A percentile compares a stretch with the other conserved stretches of the same genome.
Conservation (phyloP, 2,113 vertebrate genomes). For the Ammodytes marinus region DNA sequence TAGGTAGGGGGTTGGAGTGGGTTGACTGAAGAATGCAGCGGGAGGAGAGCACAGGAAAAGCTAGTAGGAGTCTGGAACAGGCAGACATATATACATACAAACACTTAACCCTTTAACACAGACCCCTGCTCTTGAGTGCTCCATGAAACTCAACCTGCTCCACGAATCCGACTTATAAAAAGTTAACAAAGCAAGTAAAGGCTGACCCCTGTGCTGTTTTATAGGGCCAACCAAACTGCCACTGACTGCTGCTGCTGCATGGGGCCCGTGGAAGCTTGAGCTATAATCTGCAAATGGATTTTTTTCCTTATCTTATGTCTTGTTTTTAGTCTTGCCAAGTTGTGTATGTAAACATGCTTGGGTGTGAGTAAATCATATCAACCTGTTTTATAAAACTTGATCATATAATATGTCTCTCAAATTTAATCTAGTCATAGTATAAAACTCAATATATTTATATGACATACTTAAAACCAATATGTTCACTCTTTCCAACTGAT, state of each 20-base stretch:
- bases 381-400: no score
- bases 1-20: not conserved
- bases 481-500: not conserved
- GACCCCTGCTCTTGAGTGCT: slow-evolving; percentile 12
- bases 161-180: slow-evolving; percentile 31
- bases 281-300: not conserved
- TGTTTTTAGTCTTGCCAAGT: not conserved
- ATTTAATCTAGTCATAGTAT: not conserved
- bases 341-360: not conserved
- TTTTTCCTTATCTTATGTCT: not conserved
- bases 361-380: not conserved
- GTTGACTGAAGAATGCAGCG: slow-evolving; percentile 40
- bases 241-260: not conserved
- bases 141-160: slow-evolving; percentile 49
- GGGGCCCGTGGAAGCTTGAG: not conserved
- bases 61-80: not conserved
- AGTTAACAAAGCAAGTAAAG: slow-evolving; percentile 42
- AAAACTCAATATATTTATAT: not conserved
- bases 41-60: slow-evolving; percentile 25
- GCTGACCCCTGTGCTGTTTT: slow-evolving; percentile 38
- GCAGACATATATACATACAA: slow-evolving; percentile 14
- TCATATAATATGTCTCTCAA: no score
- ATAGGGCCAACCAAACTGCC: slow-evolving; percentile 5
- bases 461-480: no score
- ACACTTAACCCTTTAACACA: slow-evolving; percentile 25